These are phyloP conservation scores for Danio rerio DNA, from an alignment of 2,113 vertebrate genomes.

Conservation along the genomic window GRCz12tu NC_133188.1:29513001-29513500, in stretches of 20 bases:
- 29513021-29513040: slow-evolving; percentile 7
- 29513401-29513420: slow-evolving; percentile 75
- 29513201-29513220: slow-evolving; percentile 50
- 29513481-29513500: slow-evolving; percentile 73
- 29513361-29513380: slow-evolving; percentile 53
- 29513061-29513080: slow-evolving; percentile 35
- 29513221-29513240: slow-evolving; percentile 52
- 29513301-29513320: slow-evolving; percentile 58
- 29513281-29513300: slow-evolving; percentile 63
- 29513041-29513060: slow-evolving; percentile 30
- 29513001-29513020: slow-evolving; percentile 33
- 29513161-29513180: slow-evolving; percentile 55
- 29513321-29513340: slow-evolving; percentile 63
- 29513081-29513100: slow-evolving; percentile 43
- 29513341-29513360: slow-evolving; percentile 56
- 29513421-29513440: slow-evolving; percentile 76
- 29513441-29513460: slow-evolving; percentile 74
- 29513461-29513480: slow-evolving; percentile 53
- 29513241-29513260: slow-evolving; percentile 59
- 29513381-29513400: slow-evolving; percentile 60
- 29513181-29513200: slow-evolving; percentile 44
- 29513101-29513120: slow-evolving; percentile 39
- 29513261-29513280: slow-evolving; percentile 70
- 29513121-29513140: slow-evolving; percentile 59
- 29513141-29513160: slow-evolving; percentile 67